Evolutionary conservation across 2,797 vertebrate genomes (phyloP).

Genomic region (Eleutherodactylus coqui): DNA sequence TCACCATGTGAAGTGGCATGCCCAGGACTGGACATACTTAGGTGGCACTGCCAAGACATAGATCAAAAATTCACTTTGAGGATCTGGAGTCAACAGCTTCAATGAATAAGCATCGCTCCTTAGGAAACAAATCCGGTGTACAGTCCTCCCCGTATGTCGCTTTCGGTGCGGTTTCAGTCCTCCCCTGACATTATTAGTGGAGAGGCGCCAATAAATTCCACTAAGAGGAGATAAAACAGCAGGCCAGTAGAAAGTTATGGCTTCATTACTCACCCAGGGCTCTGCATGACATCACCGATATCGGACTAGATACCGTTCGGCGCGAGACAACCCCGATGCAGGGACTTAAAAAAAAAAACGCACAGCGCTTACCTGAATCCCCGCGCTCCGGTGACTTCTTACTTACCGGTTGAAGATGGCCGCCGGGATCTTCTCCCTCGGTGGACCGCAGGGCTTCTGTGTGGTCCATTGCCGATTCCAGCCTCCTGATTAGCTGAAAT

Average conservation of each 20-base stretch:
- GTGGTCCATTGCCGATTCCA: no score
- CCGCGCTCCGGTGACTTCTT: no score
- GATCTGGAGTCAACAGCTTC: slow-evolving; percentile 32
- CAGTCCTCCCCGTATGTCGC: slow-evolving; percentile 18
- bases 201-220: neutral
- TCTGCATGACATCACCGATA: neutral
- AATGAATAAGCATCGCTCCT: slow-evolving; percentile 40
- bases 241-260: neutral
- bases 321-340: no score
- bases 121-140: slow-evolving; percentile 49
- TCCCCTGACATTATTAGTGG: slow-evolving; percentile 22
- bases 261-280: slow-evolving; percentile 12
- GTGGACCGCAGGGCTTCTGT: no score
- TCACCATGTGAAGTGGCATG: neutral
- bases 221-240: slow-evolving; percentile 12
- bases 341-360: no score
- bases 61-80: slow-evolving; percentile 40
- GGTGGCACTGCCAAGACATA: slow-evolving; percentile 28
- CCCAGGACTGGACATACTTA: neutral
- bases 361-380: no score
- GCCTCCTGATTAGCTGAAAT: no score
- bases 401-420: no score
- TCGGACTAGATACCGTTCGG: no score
- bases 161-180: slow-evolving; percentile 22
- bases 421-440: no score